These are phyloP conservation scores for Parotocinclus haroldoi DNA, from an alignment of 2,797 vertebrate genomes.

Conservation along the genomic window DNA sequence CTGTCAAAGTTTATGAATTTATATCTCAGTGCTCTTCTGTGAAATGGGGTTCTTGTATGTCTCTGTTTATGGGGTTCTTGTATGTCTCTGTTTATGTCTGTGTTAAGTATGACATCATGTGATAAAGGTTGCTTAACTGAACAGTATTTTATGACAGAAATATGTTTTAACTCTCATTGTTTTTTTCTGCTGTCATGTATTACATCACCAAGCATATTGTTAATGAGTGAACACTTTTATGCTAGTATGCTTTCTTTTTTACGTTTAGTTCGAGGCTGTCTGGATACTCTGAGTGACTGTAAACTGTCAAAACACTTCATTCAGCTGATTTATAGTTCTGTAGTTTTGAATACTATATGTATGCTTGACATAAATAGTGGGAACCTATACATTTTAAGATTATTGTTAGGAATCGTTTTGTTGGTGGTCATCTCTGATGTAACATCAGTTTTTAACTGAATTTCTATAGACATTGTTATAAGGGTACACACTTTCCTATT, in stretches of 20 bases:
- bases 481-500: too few relatives aligned
- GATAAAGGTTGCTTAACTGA: constrained; percentile 21
- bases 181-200: background rate
- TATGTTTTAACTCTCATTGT: background rate
- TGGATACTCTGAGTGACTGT: too few relatives aligned
- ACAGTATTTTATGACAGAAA: background rate
- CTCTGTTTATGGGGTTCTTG: background rate
- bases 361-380: too few relatives aligned
- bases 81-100: background rate
- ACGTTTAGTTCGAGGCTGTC: too few relatives aligned
- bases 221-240: background rate
- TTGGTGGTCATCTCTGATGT: too few relatives aligned
- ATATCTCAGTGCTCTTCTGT: background rate
- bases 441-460: too few relatives aligned
- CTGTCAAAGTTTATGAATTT: background rate
- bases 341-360: too few relatives aligned
- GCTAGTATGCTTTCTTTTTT: background rate
- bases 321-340: too few relatives aligned
- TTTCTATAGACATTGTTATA: too few relatives aligned
- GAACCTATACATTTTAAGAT: too few relatives aligned
- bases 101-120: background rate
- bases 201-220: background rate
- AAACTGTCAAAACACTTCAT: too few relatives aligned
- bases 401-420: too few relatives aligned
- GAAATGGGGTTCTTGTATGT: background rate